phyloP scores from a whole-genome alignment of 2,113 vertebrate genomes.

The Lutjanus erythropterus region DNA sequence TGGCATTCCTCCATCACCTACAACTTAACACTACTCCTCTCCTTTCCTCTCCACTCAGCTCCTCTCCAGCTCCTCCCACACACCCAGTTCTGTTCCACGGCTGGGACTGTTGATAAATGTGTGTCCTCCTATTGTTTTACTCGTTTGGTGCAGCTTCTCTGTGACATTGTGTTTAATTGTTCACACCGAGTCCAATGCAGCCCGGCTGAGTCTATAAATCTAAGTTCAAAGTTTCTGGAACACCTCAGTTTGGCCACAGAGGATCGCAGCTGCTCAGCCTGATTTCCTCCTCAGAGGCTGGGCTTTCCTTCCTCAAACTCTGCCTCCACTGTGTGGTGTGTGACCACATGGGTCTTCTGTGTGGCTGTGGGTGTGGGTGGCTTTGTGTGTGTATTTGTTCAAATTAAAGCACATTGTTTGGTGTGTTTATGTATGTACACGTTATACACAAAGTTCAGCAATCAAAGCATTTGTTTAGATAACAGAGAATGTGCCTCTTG shows the following conservation, averaged over 20 bases:
- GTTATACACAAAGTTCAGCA: conserved; percentile 47
- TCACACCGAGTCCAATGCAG: conserved; percentile 25
- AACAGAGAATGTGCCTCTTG: conserved; percentile 50
- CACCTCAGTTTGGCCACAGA: conserved; percentile 44
- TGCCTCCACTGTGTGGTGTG: conserved; percentile 10
- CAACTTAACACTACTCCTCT: conserved; percentile 60
- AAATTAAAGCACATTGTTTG: conserved; percentile 65
- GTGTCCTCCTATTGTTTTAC: conserved; percentile 51
- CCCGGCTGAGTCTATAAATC: conserved; percentile 59
- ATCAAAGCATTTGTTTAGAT: conserved; percentile 77
- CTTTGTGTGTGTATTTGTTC: conserved; percentile 37
- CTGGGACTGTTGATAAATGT: conserved; percentile 51
- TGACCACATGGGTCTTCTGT: conserved; percentile 26
- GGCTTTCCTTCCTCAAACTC: conserved; percentile 63
- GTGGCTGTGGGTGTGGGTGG: conserved; percentile 15
- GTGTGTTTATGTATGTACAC: conserved; percentile 27
- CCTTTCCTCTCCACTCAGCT: conserved; percentile 42
- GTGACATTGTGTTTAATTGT: conserved; percentile 51
- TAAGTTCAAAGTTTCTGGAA: conserved; percentile 63
- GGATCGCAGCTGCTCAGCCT: conserved; percentile 56
- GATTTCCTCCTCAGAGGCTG: conserved; percentile 57
- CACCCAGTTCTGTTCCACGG: conserved; percentile 48
- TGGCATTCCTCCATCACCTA: conserved; percentile 69
- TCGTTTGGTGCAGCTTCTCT: conserved; percentile 46
- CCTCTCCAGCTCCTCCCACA: conserved; percentile 63